These are phyloP conservation scores for Notolabrus celidotus DNA, from an alignment of 2,797 vertebrate species.

Conservation along the genomic window DNA sequence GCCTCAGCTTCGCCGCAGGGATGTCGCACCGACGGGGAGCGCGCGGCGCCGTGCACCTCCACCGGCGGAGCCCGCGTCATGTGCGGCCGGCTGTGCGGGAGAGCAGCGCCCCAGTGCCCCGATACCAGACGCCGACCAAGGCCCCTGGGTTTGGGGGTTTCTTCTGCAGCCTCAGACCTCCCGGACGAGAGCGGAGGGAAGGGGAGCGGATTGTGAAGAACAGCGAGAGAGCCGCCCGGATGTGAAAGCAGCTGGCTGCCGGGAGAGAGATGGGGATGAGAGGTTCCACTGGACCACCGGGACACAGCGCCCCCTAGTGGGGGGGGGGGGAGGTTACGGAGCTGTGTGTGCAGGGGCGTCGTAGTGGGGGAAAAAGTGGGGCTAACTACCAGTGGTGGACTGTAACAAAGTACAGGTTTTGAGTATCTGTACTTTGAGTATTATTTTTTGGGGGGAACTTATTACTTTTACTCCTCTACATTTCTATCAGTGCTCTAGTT, in stretches of 20 bases:
- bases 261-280: constrained; percentile 39
- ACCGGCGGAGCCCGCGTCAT: constrained; percentile 69
- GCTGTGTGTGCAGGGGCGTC: no score
- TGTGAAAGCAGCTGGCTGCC: constrained; percentile 67
- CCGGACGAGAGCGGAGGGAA: constrained; percentile 71
- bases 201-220: constrained; percentile 70
- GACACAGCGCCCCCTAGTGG: constrained; percentile 62
- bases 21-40: constrained; percentile 79
- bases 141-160: constrained; percentile 54
- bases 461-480: no score
- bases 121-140: constrained; percentile 48
- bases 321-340: no score
- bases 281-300: neutral
- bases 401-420: no score
- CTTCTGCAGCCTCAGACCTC: constrained; percentile 71
- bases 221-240: constrained; percentile 78
- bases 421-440: no score
- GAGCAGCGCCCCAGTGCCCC: constrained; percentile 48
- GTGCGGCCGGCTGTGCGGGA: constrained; percentile 55
- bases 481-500: no score
- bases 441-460: no score
- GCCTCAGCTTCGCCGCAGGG: constrained; percentile 71
- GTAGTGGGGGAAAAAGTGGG: no score
- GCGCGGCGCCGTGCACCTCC: constrained; percentile 77
- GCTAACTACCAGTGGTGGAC: no score